Conservation (phyloP, 1,140 invertebrate genomes). For the Hydropsyche tenuis region DNA sequence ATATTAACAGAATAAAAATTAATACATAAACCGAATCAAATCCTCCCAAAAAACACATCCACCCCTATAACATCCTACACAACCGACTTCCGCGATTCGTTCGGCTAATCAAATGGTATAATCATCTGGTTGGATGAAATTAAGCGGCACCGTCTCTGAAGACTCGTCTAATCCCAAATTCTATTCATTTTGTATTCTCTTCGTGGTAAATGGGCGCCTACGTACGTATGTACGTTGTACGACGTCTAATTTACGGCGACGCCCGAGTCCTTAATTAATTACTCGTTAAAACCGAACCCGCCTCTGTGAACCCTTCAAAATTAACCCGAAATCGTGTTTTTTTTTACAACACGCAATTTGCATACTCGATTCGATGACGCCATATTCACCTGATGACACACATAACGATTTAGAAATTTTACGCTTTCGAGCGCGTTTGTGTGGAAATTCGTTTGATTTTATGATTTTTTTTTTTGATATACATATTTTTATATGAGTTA, state of each 20-base stretch:
- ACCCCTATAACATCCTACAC: no score
- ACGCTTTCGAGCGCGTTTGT: background rate
- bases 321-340: slow-evolving; percentile 16
- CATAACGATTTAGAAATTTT: background rate
- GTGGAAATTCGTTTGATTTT: background rate
- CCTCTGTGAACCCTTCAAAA: slow-evolving; percentile 8
- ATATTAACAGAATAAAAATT: no score
- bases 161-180: slow-evolving; percentile 49
- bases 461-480: background rate
- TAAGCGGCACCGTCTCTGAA: slow-evolving; percentile 42
- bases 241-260: slow-evolving; percentile 36
- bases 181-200: slow-evolving; percentile 49
- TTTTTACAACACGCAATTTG: slow-evolving; percentile 25
- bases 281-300: slow-evolving; percentile 46
- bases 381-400: slow-evolving; percentile 22
- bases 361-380: slow-evolving; percentile 16
- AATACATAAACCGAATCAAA: no score
- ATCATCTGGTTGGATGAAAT: slow-evolving; percentile 41
- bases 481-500: background rate
- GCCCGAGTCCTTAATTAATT: slow-evolving; percentile 46
- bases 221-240: slow-evolving; percentile 22
- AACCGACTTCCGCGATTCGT: background rate
- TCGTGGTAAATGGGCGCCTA: slow-evolving; percentile 25
- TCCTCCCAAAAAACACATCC: no score
- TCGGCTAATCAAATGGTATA: slow-evolving; percentile 48